Base-by-base conservation (phyloP, 2,113 vertebrate genomes). In the Furnarius figulus region DNA sequence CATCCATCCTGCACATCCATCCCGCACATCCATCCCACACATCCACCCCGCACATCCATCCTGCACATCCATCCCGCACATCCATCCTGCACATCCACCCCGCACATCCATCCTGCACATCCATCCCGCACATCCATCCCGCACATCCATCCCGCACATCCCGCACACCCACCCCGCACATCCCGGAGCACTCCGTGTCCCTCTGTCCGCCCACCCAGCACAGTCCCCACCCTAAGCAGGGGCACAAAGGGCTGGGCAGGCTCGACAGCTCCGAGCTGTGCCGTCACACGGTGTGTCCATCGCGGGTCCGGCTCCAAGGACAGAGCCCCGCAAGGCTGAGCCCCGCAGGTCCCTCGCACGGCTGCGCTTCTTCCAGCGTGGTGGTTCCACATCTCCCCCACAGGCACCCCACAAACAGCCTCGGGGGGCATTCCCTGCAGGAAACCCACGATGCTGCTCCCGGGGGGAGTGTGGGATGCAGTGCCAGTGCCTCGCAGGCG, bases 391-490 rank as follows among this genome's bases (percentile, higher is more conserved):
- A 4, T 2, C 39, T 28, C 47, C 2, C 12, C 42, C 79, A 14
- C 1, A 2, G 61, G 61, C 70, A 61, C 23, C 14, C 27, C 3
- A 2, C 1, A 6, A 12, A 10, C 23, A 9, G 5, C 17, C 33
- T 5, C 3, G 0, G 0, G 2, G 52, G 62, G 42, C 62, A 2
- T 8, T 3, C 19, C 65, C 4, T 5, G 40, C 28, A 10, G 67
- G 28, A 20, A 73, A 23, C 24, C 39, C 21, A 47, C 1, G 2
- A 19, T 42, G 47, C 30, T 20, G 85, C 56, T 66, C 66, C 46
- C 1, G 8, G 27, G 12, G 1, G 53, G n/a, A 70, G 24, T 3
- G 1, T 1, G 50, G 74, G 47, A 35, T 5, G 12, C 39, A 8
- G 20, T 0, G 6, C 59, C 23, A 58, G 52, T 2, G 40, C 35